phyloP scores from a whole-genome alignment of 1,140 invertebrate species.

The Meteorus sp. region DNA sequence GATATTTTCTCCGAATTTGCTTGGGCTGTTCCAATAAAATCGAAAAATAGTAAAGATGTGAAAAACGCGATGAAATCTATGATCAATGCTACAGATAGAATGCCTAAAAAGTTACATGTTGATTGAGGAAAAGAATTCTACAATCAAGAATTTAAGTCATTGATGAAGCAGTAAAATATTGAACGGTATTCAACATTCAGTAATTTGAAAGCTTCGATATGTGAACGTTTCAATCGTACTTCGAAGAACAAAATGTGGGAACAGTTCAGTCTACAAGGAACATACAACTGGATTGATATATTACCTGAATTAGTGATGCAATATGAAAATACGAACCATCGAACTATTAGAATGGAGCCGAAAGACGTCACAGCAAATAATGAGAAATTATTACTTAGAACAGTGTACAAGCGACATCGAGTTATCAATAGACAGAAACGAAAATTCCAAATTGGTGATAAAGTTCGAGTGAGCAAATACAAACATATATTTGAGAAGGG shows the following conservation, averaged over 20 bases:
- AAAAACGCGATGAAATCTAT: slow-evolving; percentile 18
- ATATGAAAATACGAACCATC: slow-evolving; percentile 17
- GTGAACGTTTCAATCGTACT: slow-evolving; percentile 1
- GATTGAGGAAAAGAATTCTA: neutral
- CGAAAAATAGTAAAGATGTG: slow-evolving; percentile 24
- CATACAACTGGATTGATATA: slow-evolving; percentile 17
- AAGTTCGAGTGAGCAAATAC: slow-evolving; percentile 15
- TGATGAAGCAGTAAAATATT: slow-evolving; percentile 3
- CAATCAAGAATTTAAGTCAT: neutral
- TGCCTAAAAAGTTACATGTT: slow-evolving; percentile 14
- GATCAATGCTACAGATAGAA: neutral
- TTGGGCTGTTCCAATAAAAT: slow-evolving; percentile 25
- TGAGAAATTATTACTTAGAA: neutral
- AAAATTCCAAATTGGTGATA: slow-evolving; percentile 16
- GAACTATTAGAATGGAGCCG: slow-evolving; percentile 7
- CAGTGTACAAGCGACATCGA: neutral
- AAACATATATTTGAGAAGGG: slow-evolving; percentile 19
- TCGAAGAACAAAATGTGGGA: neutral
- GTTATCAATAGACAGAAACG: neutral
- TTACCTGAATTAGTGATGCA: neutral
- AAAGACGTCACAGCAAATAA: neutral
- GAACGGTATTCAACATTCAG: slow-evolving; percentile 29
- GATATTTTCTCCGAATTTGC: slow-evolving; percentile 28
- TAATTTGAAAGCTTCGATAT: slow-evolving; percentile 43
- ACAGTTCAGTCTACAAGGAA: neutral